phyloP scores from a whole-genome alignment of 2,113 vertebrate species.

The Hemibagrus wyckioides region DNA sequence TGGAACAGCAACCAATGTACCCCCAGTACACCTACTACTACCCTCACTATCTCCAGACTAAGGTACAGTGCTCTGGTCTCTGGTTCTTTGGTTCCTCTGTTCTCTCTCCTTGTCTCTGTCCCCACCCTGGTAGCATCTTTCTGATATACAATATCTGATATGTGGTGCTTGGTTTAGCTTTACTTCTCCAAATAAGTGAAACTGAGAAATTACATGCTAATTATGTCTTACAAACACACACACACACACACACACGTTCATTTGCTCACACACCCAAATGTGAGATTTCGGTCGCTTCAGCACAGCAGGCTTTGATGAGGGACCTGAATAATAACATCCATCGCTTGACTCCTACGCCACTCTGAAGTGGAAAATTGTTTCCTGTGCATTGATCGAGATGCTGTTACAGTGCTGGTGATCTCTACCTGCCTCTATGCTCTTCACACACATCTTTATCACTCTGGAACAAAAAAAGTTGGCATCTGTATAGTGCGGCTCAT shows the following conservation, averaged over 20 bases:
- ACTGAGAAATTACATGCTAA: constrained; percentile 16
- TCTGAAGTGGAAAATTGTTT: constrained; percentile 63
- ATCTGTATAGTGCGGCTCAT: constrained; percentile 60
- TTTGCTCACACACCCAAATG: constrained; percentile 34
- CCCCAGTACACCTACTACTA: constrained; percentile 93
- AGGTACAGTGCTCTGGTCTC: constrained; percentile 73
- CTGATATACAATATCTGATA: constrained; percentile 17
- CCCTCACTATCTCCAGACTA: constrained; percentile 90
- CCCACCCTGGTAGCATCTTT: constrained; percentile 6
- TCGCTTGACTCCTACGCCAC: constrained; percentile 57
- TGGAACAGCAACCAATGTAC: constrained; percentile 94
- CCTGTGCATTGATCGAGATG: constrained; percentile 59
- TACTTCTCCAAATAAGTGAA: constrained; percentile 5
- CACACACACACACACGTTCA: constrained; percentile 1
- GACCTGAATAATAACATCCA: constrained; percentile 51
- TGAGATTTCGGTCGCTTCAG: constrained; percentile 44
- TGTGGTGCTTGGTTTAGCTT: constrained; percentile 18
- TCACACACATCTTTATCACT: constrained; percentile 57
- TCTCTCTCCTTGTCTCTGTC: constrained; percentile 35
- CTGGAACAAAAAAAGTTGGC: constrained; percentile 57
- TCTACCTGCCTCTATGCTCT: constrained; percentile 59
- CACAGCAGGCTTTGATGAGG: constrained; percentile 43
- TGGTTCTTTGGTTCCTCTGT: background rate
- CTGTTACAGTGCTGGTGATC: constrained; percentile 54
- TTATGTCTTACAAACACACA: background rate